Conservation (phyloP, 2,888 invertebrate species). For the Kuschelorhynchus macadamiae region DNA sequence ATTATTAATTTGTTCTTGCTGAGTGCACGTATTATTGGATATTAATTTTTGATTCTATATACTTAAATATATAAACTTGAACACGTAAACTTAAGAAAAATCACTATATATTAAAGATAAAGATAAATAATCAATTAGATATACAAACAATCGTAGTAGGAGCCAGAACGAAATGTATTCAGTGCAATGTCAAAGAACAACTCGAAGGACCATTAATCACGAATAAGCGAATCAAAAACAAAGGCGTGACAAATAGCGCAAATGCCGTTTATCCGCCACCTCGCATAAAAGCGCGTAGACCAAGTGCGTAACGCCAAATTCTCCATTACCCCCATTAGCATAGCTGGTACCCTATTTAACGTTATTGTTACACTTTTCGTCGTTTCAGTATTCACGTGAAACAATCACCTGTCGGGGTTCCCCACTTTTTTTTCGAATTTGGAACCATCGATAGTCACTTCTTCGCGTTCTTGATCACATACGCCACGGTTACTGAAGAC, state of each 20-base stretch:
- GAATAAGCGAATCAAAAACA: slow-evolving; percentile 29
- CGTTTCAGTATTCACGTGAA: slow-evolving; percentile 15
- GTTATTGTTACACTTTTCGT: slow-evolving; percentile 28
- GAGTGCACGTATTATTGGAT: too few species aligned
- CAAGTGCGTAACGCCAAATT: slow-evolving; percentile 35
- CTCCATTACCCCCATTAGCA: slow-evolving; percentile 12
- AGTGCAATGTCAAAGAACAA: slow-evolving; percentile 13
- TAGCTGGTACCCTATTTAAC: slow-evolving; percentile 23
- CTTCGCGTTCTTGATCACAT: slow-evolving; percentile 30
- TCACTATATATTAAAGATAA: too few species aligned
- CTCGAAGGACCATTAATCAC: slow-evolving; percentile 31
- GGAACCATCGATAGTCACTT: slow-evolving; percentile 38
- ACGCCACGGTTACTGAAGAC: slow-evolving; percentile 14
- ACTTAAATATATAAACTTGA: too few species aligned
- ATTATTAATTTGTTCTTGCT: too few species aligned
- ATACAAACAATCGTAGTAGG: slow-evolving; percentile 5
- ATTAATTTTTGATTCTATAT: too few species aligned
- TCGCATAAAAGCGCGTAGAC: slow-evolving; percentile 33
- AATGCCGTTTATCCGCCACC: slow-evolving; percentile 31
- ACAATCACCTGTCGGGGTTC: slow-evolving; percentile 28
- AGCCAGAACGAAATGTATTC: slow-evolving; percentile 25
- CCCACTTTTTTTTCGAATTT: slow-evolving; percentile 21
- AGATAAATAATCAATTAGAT: too few species aligned
- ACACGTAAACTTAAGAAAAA: too few species aligned
- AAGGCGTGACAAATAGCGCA: slow-evolving; percentile 42